Evolutionary conservation across 2,888 invertebrate species (phyloP), one percentile per base, ranked within the genome.

Genomic region (Hesperia comma): DNA sequence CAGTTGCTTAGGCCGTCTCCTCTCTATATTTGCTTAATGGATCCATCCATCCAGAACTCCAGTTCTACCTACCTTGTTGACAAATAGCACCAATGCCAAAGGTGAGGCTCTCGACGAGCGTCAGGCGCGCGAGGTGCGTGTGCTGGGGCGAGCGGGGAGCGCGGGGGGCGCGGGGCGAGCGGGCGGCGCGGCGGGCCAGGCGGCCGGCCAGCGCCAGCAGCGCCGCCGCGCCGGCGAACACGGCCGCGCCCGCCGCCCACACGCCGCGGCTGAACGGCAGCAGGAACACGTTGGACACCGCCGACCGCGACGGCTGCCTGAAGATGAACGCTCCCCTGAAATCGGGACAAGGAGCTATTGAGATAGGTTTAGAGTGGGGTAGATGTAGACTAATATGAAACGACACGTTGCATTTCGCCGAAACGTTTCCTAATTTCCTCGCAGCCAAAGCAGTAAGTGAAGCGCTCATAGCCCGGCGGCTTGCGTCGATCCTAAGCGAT

Each of bases 1-100:
- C n/a, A n/a, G n/a, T n/a, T n/a, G n/a, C n/a, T n/a, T n/a, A n/a
- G n/a, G n/a, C n/a, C n/a, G n/a, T n/a, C n/a, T n/a, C n/a, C n/a
- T n/a, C n/a, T n/a, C n/a, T n/a, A n/a, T n/a, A n/a, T n/a, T n/a
- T n/a, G n/a, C n/a, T n/a, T n/a, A n/a, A n/a, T n/a, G n/a, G n/a
- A n/a, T n/a, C n/a, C n/a, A n/a, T n/a, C n/a, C n/a, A n/a, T n/a
- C n/a, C n/a, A n/a, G n/a, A n/a, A n/a, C n/a, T n/a, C n/a, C n/a
- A n/a, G n/a, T n/a, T n/a, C n/a, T n/a, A n/a, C 51, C 33, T 12
- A 91, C 95, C 94, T 87, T 95, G 95, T 76, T 95, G 95, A 67
- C 95, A 95, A 70, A 94, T 84, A 6, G 94, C 91, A 3, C 94
- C 95, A 67, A 94, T 82, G 0, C 93, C 89, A 63, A 94, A 94